Base-by-base conservation (phyloP, 2,888 invertebrate species). In the Syrphus vitripennis region DNA sequence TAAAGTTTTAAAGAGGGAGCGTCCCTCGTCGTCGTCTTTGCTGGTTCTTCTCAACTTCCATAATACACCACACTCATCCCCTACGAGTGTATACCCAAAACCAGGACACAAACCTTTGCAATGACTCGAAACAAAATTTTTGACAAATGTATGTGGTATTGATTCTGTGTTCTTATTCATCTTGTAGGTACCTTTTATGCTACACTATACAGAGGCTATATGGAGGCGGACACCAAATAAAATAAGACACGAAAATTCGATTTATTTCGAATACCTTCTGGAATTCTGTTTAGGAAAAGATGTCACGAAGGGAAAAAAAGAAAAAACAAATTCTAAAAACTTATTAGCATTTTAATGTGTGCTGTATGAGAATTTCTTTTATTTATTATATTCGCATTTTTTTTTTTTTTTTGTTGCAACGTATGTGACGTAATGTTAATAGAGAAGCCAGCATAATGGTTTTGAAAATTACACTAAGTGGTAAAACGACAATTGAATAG, bases 321-420 rank as follows among this genome's bases (percentile, higher is more conserved):
- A 29, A 12, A 21, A 10, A 53, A 16, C 2, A 59, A 42, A 53
- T 31, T 21, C n/a, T 7, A 61, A 40, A 50, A 82, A 74, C 77
- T 70, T 69, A 86, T 82, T 86, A 86, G 77, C 86, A 86, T 86
- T 86, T 86, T 65, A 86, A 86, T 86, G 67, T 63, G 45, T 42
- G n/a, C n/a, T n/a, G n/a, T n/a, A n/a, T n/a, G n/a, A n/a, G 55
- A 74, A 67, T 34, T 55, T 69, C 29, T 45, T 34, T 45, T 69
- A 24, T 61, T 75, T 34, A n/a, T 34, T 48, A 14, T 55, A 14
- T 55, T 55, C 12, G 50, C 50, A 50, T 42, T 57, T 55, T 50
- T 5, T 67, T 55, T 19, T 19, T 10, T 42, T 4, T 55, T 29
- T 29, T 16, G 6, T 55, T 21, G 7, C 61, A 3, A 48, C n/a